phyloP scores from a whole-genome alignment of 2,888 invertebrate species.

The Terebella lapidaria region DNA sequence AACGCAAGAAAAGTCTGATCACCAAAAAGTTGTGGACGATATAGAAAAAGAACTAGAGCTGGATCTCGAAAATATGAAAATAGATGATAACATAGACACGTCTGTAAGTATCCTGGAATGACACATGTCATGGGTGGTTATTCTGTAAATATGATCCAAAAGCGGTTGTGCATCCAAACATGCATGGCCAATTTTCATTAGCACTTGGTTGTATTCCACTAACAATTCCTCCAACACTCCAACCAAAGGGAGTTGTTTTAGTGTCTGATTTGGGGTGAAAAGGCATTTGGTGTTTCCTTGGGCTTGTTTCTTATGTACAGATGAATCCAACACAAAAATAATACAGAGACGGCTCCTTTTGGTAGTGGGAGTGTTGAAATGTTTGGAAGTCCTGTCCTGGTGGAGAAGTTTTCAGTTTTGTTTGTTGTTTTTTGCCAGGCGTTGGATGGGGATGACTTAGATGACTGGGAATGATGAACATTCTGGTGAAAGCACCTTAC shows the following conservation, averaged over 20 bases:
- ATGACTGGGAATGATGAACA: neutral
- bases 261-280: too few species aligned
- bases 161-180: neutral
- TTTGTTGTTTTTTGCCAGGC: constrained; percentile 1
- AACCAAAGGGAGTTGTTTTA: neutral
- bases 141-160: too few species aligned
- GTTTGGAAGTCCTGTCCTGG: too few species aligned
- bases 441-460: constrained; percentile 2
- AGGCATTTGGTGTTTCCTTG: too few species aligned
- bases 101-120: constrained; percentile 5
- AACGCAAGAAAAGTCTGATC: neutral
- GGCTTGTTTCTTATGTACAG: neutral
- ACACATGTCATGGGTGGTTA: too few species aligned
- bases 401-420: neutral
- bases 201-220: neutral
- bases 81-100: constrained; percentile 75
- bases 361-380: too few species aligned
- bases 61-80: constrained; percentile 74
- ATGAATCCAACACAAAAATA: too few species aligned
- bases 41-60: constrained; percentile 72
- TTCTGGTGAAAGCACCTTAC: too few species aligned
- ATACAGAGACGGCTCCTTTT: too few species aligned
- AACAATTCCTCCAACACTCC: neutral
- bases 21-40: constrained; percentile 25
- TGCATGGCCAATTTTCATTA: neutral